Evolutionary conservation across 1,140 invertebrate species (phyloP), one percentile per base, ranked within the genome.

Genomic region (Calliphora vicina): DNA sequence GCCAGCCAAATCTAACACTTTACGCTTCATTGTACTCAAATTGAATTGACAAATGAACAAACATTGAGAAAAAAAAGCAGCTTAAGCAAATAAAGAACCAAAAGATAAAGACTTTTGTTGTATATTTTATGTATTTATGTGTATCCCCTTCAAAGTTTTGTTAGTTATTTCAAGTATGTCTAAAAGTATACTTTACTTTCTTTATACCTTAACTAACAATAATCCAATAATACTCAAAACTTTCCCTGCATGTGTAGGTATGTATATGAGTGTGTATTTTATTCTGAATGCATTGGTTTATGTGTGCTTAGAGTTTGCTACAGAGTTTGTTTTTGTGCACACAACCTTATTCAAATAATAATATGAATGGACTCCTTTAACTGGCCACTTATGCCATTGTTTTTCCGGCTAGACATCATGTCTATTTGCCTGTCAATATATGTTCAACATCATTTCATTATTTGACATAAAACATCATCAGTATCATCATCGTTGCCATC

Each of bases 211-310:
- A 25, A 20, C 4, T 20, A 20, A 76, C 20, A 76, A 76, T 76
- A 76, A 76, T 76, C 27, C 73, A 76, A 76, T 76, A 76, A 76
- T 42, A 76, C 73, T 76, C 35, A 20, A 76, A 73, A 73, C 15
- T 26, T 15, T 42, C 12, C n/a, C n/a, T n/a, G n/a, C n/a, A n/a
- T n/a, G n/a, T n/a, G n/a, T n/a, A n/a, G n/a, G n/a, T n/a, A n/a
- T n/a, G n/a, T n/a, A n/a, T n/a, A n/a, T n/a, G n/a, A n/a, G n/a
- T n/a, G n/a, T n/a, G n/a, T n/a, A n/a, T n/a, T n/a, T n/a, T n/a
- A n/a, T 50, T 50, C 13, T 50, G 0, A 4, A 12, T 13, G n/a
- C 9, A 3, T 76, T 42, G 17, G 73, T 26, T 23, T 43, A 35
- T 35, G 2, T 29, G 73, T 42, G 5, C 4, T 43, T 29, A n/a